Conservation (phyloP, 2,113 vertebrate species). For the Progne subis region DNA sequence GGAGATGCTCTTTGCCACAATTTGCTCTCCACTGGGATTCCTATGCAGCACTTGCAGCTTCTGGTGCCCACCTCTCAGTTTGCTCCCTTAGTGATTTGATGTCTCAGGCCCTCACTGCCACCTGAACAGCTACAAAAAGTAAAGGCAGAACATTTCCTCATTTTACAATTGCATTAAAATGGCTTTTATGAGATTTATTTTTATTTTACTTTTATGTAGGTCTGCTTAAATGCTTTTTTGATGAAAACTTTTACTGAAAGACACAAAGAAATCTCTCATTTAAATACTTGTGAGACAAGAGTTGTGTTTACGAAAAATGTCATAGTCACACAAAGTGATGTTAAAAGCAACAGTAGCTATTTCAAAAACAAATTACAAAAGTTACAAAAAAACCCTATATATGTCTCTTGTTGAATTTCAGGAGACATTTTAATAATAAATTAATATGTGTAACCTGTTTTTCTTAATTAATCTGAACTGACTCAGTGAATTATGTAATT, state of each 20-base stretch:
- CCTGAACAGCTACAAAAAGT: accelerated
- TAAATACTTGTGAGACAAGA: not conserved
- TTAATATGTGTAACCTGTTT: not conserved
- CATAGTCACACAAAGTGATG: not conserved
- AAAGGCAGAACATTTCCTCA: not conserved
- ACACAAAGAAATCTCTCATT: not conserved
- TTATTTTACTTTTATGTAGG: not conserved
- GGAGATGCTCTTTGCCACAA: not conserved
- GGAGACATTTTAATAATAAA: not conserved
- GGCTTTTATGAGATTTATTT: not conserved
- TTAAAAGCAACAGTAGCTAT: not conserved
- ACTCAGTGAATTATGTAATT: not conserved
- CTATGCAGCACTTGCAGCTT: not conserved
- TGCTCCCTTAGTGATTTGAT: not conserved
- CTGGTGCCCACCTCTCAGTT: not conserved
- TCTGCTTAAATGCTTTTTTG: not conserved
- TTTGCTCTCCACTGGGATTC: not conserved
- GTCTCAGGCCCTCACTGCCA: not conserved
- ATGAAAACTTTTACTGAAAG: not conserved
- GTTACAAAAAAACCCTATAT: accelerated
- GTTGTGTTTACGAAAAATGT: not conserved
- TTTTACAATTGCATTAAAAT: not conserved
- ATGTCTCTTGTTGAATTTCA: not conserved
- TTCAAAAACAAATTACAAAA: not conserved
- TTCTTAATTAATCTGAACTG: not conserved